Base-by-base conservation (phyloP, 2,888 invertebrate species). In the Timandra comae region DNA sequence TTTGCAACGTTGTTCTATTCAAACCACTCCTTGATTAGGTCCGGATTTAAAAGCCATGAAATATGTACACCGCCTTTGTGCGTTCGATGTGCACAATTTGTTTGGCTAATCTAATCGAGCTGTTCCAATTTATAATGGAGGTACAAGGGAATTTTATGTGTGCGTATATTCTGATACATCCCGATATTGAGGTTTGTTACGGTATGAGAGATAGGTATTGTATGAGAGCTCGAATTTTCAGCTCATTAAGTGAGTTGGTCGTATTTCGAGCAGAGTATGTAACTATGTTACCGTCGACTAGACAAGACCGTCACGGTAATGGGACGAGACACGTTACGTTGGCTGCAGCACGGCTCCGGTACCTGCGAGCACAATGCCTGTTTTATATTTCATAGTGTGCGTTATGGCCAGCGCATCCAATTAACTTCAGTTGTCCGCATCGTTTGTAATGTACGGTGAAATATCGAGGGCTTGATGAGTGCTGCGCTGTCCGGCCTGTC, bases 371-470 rank as follows among this genome's bases (percentile, higher is more conserved):
- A 38, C 29, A 34, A 23, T 16, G 46, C 44, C 60, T 64, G 63
- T 68, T 77, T 72, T 73, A 78, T 75, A 73, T 78, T 79, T 75
- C 70, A 77, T 69, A 62, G 63, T 52, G 56, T 61, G 55, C 56
- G 63, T 50, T 57, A 64, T 57, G 66, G 69, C 59, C 52, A 56
- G 66, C 58, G 77, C 75, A 73, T 80, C 77, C 80, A 81, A 81
- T 81, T 81, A 81, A 76, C 78, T 72, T 67, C 72, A 65, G 70
- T 68, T 69, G 77, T 69, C 71, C 52, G 59, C 69, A 63, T 58
- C 63, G 71, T 68, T 71, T 67, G 75, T 74, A 74, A 75, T 75
- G 69, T 62, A 62, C 67, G 56, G 61, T 71, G 72, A 73, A 73
- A 73, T 76, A 79, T 78, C 73, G 72, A 78, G 69, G 56, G 64